These are phyloP conservation scores for Charadrius vociferus DNA, from an alignment of 2,113 vertebrate species.

Conservation along the genomic window DNA sequence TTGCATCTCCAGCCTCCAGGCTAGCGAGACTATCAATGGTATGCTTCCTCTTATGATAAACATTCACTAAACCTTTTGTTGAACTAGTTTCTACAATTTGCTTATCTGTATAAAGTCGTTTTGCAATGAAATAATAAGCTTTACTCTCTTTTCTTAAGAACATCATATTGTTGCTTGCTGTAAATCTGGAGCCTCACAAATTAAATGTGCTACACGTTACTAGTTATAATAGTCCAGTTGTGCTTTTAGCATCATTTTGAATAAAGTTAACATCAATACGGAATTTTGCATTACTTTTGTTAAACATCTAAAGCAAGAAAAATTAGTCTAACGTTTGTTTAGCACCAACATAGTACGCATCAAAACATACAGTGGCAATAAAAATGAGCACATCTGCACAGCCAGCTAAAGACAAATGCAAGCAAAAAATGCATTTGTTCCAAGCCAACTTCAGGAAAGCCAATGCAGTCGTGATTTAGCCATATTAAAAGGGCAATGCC, in stretches of 20 bases:
- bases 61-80: neutral
- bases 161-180: neutral
- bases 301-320: neutral
- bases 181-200: neutral
- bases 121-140: neutral
- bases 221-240: neutral
- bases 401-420: neutral
- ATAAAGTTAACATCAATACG: neutral
- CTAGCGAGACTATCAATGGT: neutral
- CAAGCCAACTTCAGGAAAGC: neutral
- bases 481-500: neutral
- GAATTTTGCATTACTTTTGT: neutral
- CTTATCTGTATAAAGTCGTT: neutral
- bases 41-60: neutral
- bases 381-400: neutral
- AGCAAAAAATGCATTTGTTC: neutral
- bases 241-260: neutral
- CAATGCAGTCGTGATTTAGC: neutral
- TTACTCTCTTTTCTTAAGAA: neutral
- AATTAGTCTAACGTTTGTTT: neutral
- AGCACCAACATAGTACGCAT: neutral
- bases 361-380: neutral
- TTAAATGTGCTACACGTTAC: neutral
- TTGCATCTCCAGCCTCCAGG: neutral
- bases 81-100: neutral